Base-by-base conservation (phyloP, 2,888 invertebrate genomes). In the Clunio marinus region DNA sequence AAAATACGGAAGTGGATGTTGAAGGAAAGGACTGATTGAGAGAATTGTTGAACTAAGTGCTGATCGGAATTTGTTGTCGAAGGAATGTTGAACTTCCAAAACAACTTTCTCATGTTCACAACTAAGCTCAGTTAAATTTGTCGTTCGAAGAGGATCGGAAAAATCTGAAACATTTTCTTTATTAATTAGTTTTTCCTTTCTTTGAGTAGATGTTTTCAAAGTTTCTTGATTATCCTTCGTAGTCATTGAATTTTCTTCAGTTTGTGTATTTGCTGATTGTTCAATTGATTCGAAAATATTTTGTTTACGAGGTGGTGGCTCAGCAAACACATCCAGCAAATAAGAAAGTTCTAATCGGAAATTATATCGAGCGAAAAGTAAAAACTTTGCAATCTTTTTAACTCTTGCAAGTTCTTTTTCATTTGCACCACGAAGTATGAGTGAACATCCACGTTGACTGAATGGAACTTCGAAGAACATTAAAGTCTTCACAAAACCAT, bases 401-500 rank as follows among this genome's bases (percentile, higher is more conserved):
- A 96, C 87, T 75, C 87, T 85, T 8, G 85, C 82, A 5, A 96
- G 81, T 75, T 96, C 94, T n/a, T 80, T 76, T 68, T 83, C 77
- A 0, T 83, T 81, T 0, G 93, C 94, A 0, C 96, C 96, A n/a
- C 94, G 84, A 1, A 98, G 79, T 2, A 96, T 78, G 51, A 97
- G 88, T 17, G 96, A 93, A 72, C 93, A 92, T 1, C 93, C 95
- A 1, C 94, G 81, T 0, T 88, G 83, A 74, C 88, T 86, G 0
- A 90, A 88, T 72, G 96, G 90, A 4, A 95, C 94, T 78, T 96
- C 96, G 72, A 97, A 88, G 72, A 91, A 90, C 92, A 98, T 93
- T 28, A 98, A 79, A 0, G 93, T 93, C 81, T 98, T 98, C 24
- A 81, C 80, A 0, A 83, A 80, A 80, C 83, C 82, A 71, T 77